These are phyloP conservation scores for Diphyllodes magnificus DNA, from an alignment of 2,113 vertebrate genomes.

Conservation along the genomic window DNA sequence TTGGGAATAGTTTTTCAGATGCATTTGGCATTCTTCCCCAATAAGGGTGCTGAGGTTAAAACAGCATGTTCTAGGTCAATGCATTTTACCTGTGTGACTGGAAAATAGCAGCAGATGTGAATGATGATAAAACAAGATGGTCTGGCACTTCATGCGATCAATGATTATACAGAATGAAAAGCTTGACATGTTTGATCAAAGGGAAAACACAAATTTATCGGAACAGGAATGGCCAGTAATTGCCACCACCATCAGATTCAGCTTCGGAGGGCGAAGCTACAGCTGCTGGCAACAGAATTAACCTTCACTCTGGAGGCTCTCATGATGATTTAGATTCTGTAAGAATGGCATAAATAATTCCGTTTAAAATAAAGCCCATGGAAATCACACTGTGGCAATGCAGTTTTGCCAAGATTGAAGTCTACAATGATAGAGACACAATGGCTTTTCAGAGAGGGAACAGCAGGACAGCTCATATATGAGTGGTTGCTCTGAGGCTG, in stretches of 20 bases:
- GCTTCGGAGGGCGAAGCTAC: not conserved
- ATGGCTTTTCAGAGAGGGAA: constrained; percentile 27
- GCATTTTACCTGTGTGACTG: constrained; percentile 1
- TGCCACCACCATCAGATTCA: not conserved
- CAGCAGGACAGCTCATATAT: constrained; percentile 34
- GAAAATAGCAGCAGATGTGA: constrained; percentile 50
- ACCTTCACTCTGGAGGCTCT: constrained; percentile 27
- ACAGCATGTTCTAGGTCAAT: not conserved
- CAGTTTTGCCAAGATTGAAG: constrained; percentile 34
- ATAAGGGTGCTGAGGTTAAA: not conserved
- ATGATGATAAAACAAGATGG: constrained; percentile 41
- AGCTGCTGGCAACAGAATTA: constrained; percentile 50
- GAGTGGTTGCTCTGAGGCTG: not conserved
- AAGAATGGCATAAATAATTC: constrained; percentile 54
- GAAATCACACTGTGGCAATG: constrained; percentile 12
- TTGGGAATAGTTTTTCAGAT: not conserved
- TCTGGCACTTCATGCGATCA: not conserved
- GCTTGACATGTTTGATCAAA: constrained; percentile 54
- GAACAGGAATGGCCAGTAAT: not conserved
- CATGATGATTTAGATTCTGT: constrained; percentile 34
- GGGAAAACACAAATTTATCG: constrained; percentile 13
- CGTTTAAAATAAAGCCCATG: constrained; percentile 42
- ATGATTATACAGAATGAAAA: constrained; percentile 54
- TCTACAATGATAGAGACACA: constrained; percentile 18
- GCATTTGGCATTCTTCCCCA: not conserved